Base-by-base conservation (phyloP, 2,888 invertebrate species). In the Cheilosia grossa region DNA sequence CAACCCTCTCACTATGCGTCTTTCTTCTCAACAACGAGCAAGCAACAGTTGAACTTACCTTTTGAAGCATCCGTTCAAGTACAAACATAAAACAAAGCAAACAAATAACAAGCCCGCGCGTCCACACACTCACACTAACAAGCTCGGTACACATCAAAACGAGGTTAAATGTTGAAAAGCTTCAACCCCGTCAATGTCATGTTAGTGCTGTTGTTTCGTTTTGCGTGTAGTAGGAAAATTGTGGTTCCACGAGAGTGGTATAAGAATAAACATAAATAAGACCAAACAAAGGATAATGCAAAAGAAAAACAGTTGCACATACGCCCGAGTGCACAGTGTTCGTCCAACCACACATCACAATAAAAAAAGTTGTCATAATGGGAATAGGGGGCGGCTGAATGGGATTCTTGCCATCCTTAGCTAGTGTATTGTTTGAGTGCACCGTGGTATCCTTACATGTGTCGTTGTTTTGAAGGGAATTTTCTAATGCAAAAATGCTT, bases 111-210 rank as follows among this genome's bases (percentile, higher is more conserved):
- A 54, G 61, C 54, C 80, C 80, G 61, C 54, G 74, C 80, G 13
- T 37, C 13, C 37, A 13, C 37, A 30, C 9, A 30, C 30, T 30
- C 7, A 6, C 13, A 24, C 33, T 54, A 61, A 74, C 40, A 61
- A 63, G 80, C 67, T 47, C 4, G 47, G 54, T 56, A 67, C 79
- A 74, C 66, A 59, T 53, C n/a, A 67, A 44, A 80, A 74, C 74
- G 67, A 80, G 80, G 80, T 80, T 67, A 80, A 80, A 80, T 49
- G 61, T 63, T 80, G 67, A 67, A 74, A 74, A 54, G 61, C 74
- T 54, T 67, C 67, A 74, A 80, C 67, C 80, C 74, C 80, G 74
- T 80, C 80, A 80, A 74, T 80, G 80, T 80, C 80, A 80, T 74
- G 67, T 19, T 74, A 30, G 66, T 80, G 44, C 74, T 67, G 30